Conservation (phyloP, 2,113 vertebrate species). For the Mustelus asterias region DNA sequence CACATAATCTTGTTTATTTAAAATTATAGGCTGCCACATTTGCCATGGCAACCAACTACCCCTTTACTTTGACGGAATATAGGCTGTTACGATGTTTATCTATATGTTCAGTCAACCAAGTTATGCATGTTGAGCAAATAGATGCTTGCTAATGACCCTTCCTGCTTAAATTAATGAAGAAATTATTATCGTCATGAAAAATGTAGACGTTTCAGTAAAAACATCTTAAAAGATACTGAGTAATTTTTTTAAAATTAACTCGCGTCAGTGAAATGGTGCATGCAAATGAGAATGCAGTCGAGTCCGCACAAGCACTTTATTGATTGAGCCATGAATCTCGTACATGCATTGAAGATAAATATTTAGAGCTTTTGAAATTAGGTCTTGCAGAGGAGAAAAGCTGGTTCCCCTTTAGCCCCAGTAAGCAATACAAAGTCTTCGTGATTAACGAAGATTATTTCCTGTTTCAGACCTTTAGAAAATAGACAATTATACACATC, state of each 20-base stretch:
- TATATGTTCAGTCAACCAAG: conserved; percentile 9
- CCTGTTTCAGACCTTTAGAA: not conserved
- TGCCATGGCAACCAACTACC: conserved; percentile 37
- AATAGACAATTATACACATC: not conserved
- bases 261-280: not conserved
- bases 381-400: not conserved
- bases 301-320: not conserved
- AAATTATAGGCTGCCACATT: conserved; percentile 38
- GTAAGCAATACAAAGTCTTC: not conserved
- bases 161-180: conserved; percentile 23
- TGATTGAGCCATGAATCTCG: not conserved
- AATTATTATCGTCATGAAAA: conserved; percentile 6
- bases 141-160: conserved; percentile 24
- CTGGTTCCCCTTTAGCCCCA: not conserved
- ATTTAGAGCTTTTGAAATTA: not conserved
- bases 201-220: conserved; percentile 9
- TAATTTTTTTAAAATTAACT: conserved; percentile 24
- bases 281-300: conserved; percentile 5
- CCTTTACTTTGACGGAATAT: conserved; percentile 5
- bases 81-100: not conserved
- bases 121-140: conserved; percentile 18
- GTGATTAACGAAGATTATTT: not conserved
- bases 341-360: not conserved
- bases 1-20: conserved; percentile 39
- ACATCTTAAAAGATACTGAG: conserved; percentile 5